These are phyloP conservation scores for Phoxinus phoxinus DNA, from an alignment of 2,113 vertebrate species.

Conservation along the genomic window DNA sequence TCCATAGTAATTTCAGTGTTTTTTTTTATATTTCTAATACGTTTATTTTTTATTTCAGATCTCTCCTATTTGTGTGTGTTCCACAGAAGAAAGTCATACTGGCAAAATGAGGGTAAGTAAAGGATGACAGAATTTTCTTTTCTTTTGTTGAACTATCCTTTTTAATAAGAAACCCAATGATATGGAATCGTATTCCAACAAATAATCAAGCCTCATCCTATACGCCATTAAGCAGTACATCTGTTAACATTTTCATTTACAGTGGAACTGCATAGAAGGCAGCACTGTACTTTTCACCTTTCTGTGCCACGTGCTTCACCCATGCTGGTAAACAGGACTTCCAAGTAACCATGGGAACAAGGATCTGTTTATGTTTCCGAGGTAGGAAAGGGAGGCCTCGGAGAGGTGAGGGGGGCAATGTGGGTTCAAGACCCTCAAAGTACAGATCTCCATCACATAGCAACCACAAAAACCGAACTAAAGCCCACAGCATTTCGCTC, in stretches of 20 bases:
- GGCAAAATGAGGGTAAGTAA: not conserved
- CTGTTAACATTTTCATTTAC: conserved; percentile 24
- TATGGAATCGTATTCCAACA: not conserved
- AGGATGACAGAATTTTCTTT: not conserved
- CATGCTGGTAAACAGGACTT: conserved; percentile 51
- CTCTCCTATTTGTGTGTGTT: not conserved
- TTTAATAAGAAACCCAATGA: not conserved
- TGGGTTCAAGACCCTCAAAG: conserved; percentile 45
- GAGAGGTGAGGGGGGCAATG: conserved; percentile 51
- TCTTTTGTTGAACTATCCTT: not conserved
- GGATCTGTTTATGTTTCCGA: conserved; percentile 56
- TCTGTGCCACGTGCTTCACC: conserved; percentile 41
- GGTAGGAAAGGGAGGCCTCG: conserved; percentile 46
- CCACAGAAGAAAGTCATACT: not conserved
- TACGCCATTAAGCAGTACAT: conserved; percentile 21
- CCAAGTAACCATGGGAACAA: conserved; percentile 53
- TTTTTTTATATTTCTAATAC: too few relatives aligned
- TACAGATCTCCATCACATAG: conserved; percentile 42
- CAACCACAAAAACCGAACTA: conserved; percentile 32
- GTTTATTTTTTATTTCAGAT: not conserved
- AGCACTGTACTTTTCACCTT: conserved; percentile 46
- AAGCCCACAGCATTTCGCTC: not conserved
- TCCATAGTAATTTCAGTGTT: not conserved
- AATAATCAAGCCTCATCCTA: not conserved
- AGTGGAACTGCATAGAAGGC: conserved; percentile 37